Evolutionary conservation across 1,140 invertebrate genomes (phyloP), one percentile per base, ranked within the genome.

Genomic region (Dufourea novaeangliae): DNA sequence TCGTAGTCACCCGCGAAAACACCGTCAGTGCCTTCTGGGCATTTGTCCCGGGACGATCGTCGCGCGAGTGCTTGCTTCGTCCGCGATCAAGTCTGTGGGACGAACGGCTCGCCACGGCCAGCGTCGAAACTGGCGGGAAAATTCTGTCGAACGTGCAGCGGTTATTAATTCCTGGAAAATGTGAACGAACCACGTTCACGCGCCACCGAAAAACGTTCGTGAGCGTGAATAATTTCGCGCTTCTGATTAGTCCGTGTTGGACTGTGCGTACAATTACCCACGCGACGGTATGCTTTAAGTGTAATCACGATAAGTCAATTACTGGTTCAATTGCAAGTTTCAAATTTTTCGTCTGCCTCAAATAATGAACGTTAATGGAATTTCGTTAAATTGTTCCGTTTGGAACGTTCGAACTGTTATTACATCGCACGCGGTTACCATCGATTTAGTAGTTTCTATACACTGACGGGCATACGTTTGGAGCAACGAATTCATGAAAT

Each of bases 121-220:
- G 20, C 17, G 61, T 12, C 41, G 8, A 66, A 68, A 75, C 20
- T 75, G 72, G 63, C 72, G 72, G 63, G 72, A 75, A 75, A 57
- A 57, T 32, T 56, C 4, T 14, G 22, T 59, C 63, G 25, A 7
- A 66, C 27, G 22, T 14, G n/a, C 1, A 2, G 12, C 22, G 1
- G n/a, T 5, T 22, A 10, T 22, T 61, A 22, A 61, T 17, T 14
- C 29, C 12, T n/a, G 12, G 34, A 56, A 57, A 67, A 56, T 68
- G 27, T 7, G 12, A 44, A 1, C 17, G 7, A 12, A 27, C 1
- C n/a, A 11, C 5, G 20, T 27, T 7, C 11, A 12, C 17, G 8
- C 3, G 20, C 10, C 14, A 8, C 7, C 12, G n/a, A 4, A 22
- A 11, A 27, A 34, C 22, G 32, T 22, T 22, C 32, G 17, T 7